Base-by-base conservation (phyloP, 2,888 invertebrate genomes). In the Rhamnusium bicolor region DNA sequence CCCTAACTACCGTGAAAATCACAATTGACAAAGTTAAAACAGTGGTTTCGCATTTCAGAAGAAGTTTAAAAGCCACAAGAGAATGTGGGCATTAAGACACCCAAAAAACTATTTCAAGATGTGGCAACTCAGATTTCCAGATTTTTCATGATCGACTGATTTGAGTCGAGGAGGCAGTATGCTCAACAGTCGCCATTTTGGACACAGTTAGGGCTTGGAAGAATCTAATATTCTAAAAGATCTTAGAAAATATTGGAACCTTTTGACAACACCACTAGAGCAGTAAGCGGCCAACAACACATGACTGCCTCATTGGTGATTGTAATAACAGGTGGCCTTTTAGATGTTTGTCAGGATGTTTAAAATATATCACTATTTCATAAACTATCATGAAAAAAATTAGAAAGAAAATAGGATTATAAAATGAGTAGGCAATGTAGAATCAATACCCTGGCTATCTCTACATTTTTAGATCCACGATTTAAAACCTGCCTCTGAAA, bases 211-310 rank as follows among this genome's bases (percentile, higher is more conserved):
- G n/a, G n/a, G n/a, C n/a, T 67, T 65, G 19, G 32, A 61, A 19
- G 79, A 81, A 29, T 66, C 79, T 63, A 2, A 61, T 53, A 66
- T 77, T 14, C 24, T 75, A 12, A 75, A 73, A 73, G 79, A n/a
- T n/a, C n/a, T n/a, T n/a, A n/a, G n/a, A n/a, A n/a, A n/a, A 60
- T 80, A 24, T 72, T 83, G 46, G 65, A 74, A 46, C 81, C 80
- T 1, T 80, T 83, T 47, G 72, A 81, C 63, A 54, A 63, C 2
- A 76, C 79, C 3, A 82, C 81, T n/a, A 69, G 73, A 53, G 63
- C 71, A 5, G 29, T 81, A 8, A 74, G 77, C 70, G 81, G 80
- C 1, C 77, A 82, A 70, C 58, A 70, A 7, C 73, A 69, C 19
- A 62, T 72, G 62, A 47, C 72, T 16, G 71, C 70, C 77, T 79